Conservation (phyloP, 2,113 vertebrate species). For the Tragelaphus imberbis region DNA sequence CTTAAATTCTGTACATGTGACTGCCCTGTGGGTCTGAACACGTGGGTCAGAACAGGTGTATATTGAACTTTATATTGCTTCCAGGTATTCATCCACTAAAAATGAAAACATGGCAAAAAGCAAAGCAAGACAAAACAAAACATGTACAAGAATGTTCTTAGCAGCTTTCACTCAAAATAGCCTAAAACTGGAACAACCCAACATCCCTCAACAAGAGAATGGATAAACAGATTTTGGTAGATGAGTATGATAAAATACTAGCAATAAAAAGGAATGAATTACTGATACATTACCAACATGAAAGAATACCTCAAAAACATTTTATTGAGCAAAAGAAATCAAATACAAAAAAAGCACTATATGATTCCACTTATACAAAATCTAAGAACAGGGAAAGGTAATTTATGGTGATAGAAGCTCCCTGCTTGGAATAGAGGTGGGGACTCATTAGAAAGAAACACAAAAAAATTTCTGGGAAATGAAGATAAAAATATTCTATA, state of each 20-base stretch:
- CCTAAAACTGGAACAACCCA: neutral
- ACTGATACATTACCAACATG: neutral
- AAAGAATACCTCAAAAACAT: neutral
- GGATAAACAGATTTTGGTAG: neutral
- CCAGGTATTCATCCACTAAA: neutral
- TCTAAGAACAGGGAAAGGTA: neutral
- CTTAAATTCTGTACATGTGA: neutral
- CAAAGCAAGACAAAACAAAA: neutral
- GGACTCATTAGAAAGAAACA: neutral
- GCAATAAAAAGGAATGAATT: neutral
- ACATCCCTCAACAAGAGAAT: neutral
- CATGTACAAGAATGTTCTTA: neutral
- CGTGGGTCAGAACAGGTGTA: neutral
- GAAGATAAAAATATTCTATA: neutral
- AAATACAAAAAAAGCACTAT: neutral
- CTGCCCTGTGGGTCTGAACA: neutral
- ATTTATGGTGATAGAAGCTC: neutral
- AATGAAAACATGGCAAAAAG: neutral
- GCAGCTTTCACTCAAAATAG: neutral
- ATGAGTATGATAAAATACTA: neutral
- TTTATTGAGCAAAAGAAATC: neutral
- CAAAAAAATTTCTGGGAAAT: neutral
- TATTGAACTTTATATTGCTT: neutral
- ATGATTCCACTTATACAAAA: neutral
- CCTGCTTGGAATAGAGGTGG: neutral